These are phyloP conservation scores for Cyaniris semiargus DNA, from an alignment of 2,888 invertebrate genomes.

Conservation along the genomic window DNA sequence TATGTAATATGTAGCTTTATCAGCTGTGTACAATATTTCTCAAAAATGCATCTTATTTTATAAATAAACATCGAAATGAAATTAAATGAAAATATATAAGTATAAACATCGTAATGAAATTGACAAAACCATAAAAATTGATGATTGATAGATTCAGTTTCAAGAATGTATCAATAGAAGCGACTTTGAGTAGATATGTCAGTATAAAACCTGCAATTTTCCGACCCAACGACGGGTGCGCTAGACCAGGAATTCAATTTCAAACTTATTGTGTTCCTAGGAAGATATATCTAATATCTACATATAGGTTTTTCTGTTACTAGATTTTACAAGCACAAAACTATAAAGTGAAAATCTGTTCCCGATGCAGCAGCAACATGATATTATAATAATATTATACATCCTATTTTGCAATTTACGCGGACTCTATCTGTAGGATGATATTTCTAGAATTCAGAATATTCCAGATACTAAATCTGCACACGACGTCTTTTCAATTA, in stretches of 20 bases:
- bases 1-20: no score
- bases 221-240: conserved; percentile 21
- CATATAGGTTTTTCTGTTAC: not conserved
- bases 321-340: not conserved
- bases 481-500: no score
- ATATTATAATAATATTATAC: no score
- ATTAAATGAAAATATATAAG: no score
- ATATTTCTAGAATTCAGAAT: no score
- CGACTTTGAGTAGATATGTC: not conserved
- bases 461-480: no score
- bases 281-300: not conserved
- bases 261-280: conserved; percentile 1
- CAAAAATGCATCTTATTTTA: no score
- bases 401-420: no score
- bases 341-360: no score
- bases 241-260: conserved; percentile 19
- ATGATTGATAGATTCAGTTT: not conserved
- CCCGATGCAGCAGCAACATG: no score
- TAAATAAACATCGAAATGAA: not conserved
- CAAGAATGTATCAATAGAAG: not conserved
- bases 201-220: conserved; percentile 15
- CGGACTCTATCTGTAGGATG: no score
- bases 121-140: not conserved
- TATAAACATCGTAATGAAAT: not conserved
- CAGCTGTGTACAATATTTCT: not conserved